Percentiles rank a stretch among this genome's conserved stretches.
Evolutionary conservation across 2,113 vertebrate species (phyloP).

Genomic region (Grammomys dolichurus): DNA sequence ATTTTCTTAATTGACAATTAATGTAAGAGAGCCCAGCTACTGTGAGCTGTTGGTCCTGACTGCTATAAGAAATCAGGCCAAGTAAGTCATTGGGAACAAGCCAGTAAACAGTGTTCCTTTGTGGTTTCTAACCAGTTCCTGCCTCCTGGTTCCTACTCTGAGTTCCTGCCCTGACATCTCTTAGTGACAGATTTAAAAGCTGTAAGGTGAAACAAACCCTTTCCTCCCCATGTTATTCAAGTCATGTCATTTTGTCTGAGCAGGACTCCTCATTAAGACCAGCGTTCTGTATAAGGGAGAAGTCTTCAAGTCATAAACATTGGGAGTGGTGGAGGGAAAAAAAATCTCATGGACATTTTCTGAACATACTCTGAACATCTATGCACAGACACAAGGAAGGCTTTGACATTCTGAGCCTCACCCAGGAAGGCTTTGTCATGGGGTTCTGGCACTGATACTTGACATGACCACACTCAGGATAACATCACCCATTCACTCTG

Average conservation of each 20-base stretch:
- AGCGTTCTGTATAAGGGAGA: neutral
- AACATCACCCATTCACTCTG: neutral
- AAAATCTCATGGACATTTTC: neutral
- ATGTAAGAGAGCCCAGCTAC: neutral
- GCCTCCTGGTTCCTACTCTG: neutral
- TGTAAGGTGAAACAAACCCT: neutral
- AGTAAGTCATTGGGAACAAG: neutral
- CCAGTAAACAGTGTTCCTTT: neutral
- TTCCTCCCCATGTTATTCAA: neutral
- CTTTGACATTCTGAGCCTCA: neutral
- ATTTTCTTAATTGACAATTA: neutral
- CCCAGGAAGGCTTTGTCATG: neutral
- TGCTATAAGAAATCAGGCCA: neutral
- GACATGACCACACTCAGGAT: neutral
- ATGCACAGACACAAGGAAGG: neutral
- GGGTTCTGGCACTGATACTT: neutral
- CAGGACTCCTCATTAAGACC: neutral
- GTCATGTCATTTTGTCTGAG: neutral
- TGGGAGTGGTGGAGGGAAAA: neutral
- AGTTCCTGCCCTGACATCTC: neutral
- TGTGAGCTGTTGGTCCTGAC: neutral
- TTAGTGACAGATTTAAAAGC: neutral
- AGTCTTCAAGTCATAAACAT: neutral
- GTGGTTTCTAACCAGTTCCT: neutral
- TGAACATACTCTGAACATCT: neutral